phyloP scores from a whole-genome alignment of 2,797 vertebrate genomes.

The Eupleurogrammus muticus region DNA sequence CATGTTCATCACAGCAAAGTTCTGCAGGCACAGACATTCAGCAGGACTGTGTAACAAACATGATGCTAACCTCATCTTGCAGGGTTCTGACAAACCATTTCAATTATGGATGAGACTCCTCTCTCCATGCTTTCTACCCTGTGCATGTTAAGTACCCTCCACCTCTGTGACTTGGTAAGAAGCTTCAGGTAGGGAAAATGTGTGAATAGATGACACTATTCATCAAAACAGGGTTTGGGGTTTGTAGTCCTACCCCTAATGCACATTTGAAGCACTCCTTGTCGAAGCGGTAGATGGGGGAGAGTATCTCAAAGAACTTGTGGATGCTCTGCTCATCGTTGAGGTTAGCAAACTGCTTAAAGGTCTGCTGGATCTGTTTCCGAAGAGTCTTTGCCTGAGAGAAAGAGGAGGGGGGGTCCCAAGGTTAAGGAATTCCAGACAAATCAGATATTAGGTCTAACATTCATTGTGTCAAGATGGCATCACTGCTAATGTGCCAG shows the following conservation, averaged over 20 bases:
- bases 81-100: background rate
- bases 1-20: background rate
- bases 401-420: background rate
- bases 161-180: background rate
- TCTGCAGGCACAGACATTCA: background rate
- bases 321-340: slow-evolving; percentile 98
- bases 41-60: slow-evolving; percentile 1
- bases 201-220: background rate
- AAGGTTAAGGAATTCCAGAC: slow-evolving; percentile 27
- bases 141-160: slow-evolving; percentile 16
- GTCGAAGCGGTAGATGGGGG: slow-evolving; percentile 95
- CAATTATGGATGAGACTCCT: slow-evolving; percentile 18
- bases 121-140: background rate
- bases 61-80: background rate
- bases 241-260: slow-evolving; percentile 89
- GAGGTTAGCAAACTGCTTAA: slow-evolving; percentile 97
- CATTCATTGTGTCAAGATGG: slow-evolving; percentile 35
- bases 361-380: slow-evolving; percentile 98
- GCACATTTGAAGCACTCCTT: slow-evolving; percentile 99
- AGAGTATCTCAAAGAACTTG: slow-evolving; percentile 98
- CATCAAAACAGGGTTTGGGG: background rate
- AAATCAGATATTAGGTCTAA: slow-evolving; percentile 59
- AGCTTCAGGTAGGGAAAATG: slow-evolving; percentile 5
- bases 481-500: slow-evolving; percentile 17
- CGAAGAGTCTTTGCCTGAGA: slow-evolving; percentile 93